Conservation (phyloP, 2,888 invertebrate genomes). For the Thera obeliscata region DNA sequence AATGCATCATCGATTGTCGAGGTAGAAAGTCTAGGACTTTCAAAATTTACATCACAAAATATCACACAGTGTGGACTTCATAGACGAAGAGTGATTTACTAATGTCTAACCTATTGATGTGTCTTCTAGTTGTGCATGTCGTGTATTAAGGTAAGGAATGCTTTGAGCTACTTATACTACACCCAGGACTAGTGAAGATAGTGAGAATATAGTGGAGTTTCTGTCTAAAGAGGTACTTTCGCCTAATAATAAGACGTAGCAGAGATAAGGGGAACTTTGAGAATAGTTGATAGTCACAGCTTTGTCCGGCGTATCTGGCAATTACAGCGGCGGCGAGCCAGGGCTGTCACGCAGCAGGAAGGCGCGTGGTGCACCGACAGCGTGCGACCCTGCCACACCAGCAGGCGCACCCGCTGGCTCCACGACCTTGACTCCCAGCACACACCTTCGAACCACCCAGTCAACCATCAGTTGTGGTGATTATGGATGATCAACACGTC, state of each 20-base stretch:
- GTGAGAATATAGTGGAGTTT: conserved; percentile 3
- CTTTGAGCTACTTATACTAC: conserved; percentile 23
- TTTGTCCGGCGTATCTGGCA: conserved; percentile 56
- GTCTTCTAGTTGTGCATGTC: conserved; percentile 24
- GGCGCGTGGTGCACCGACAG: conserved; percentile 66
- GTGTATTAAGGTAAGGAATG: conserved; percentile 14
- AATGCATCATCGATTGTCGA: conserved; percentile 20
- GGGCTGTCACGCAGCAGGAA: conserved; percentile 64
- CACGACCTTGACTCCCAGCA: conserved; percentile 51
- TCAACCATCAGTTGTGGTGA: conserved; percentile 31
- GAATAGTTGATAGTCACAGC: conserved; percentile 13
- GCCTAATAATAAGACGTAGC: background rate
- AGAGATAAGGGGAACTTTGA: background rate
- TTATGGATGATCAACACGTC: conserved; percentile 31
- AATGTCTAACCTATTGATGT: conserved; percentile 15
- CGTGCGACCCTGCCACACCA: conserved; percentile 61
- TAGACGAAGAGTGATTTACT: conserved; percentile 16
- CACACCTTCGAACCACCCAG: conserved; percentile 37
- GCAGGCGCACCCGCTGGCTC: conserved; percentile 54
- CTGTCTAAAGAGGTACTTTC: background rate
- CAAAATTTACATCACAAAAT: conserved; percentile 24
- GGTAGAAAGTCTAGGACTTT: conserved; percentile 22
- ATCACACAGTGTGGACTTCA: conserved; percentile 27
- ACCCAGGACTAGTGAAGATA: conserved; percentile 10
- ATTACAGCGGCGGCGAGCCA: conserved; percentile 61